phyloP scores from a whole-genome alignment of 2,888 invertebrate genomes.

The Apamea crenata region DNA sequence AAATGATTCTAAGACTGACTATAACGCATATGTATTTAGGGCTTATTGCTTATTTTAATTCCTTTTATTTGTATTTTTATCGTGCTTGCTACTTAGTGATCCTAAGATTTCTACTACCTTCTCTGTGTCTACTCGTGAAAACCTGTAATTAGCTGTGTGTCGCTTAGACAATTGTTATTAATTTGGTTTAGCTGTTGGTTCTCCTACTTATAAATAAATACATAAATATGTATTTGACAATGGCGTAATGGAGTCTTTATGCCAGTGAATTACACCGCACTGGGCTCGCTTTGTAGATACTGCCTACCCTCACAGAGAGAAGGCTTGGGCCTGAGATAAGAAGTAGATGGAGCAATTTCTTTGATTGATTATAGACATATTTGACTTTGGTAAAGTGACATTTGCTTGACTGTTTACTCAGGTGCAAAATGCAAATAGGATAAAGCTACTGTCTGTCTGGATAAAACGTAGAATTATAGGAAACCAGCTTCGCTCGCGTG shows the following conservation, averaged over 20 bases:
- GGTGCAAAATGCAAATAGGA: conserved; percentile 23
- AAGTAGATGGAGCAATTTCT: background rate
- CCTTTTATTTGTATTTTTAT: too few relatives aligned
- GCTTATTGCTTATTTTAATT: too few relatives aligned
- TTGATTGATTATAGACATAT: background rate
- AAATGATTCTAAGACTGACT: background rate
- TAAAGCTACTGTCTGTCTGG: background rate
- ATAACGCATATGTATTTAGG: background rate
- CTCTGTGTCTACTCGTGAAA: too few relatives aligned
- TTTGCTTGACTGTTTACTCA: conserved; percentile 15
- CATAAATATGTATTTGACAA: conserved; percentile 17
- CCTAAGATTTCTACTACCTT: too few relatives aligned
- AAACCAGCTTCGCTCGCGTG: background rate
- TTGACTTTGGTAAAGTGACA: conserved; percentile 1
- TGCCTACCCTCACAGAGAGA: background rate
- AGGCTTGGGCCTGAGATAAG: background rate
- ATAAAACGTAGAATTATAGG: too few relatives aligned
- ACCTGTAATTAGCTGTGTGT: too few relatives aligned
- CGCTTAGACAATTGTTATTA: too few relatives aligned
- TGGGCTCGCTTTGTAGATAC: background rate
- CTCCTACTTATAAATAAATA: too few relatives aligned
- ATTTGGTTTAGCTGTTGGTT: too few relatives aligned
- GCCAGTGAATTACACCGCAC: background rate
- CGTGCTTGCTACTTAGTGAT: too few relatives aligned
- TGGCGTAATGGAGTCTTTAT: background rate